Base-by-base conservation (phyloP, 2,797 vertebrate species). In the Paguma larvata region DNA sequence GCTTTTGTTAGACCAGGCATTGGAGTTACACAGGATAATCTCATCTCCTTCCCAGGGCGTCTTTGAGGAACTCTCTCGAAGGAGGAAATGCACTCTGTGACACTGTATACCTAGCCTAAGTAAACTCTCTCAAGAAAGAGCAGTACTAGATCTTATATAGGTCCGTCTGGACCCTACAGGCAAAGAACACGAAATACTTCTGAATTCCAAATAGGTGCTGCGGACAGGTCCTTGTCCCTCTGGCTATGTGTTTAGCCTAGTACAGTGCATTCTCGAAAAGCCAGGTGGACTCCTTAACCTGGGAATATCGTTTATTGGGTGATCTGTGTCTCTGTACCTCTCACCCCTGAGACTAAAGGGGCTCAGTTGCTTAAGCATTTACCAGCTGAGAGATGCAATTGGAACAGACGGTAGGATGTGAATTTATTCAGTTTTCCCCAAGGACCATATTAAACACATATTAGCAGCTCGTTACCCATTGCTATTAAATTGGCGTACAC, bases 301-400 rank as follows among this genome's bases (percentile, higher is more conserved):
- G 89, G 32, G 59, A 59, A 38, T 16, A 44, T 3, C 51, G 27
- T 59, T 85, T 83, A 56, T 2, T 14, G 18, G 12, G 38, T 27
- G 27, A 77, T 44, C 23, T 32, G 15, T 11, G 13, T 73, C 32
- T 80, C 56, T 10, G 19, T 3, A n/a, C 2, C 2, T 73, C 56
- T 68, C 51, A 41, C 34, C 32, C 56, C 59, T 1, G 23, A 77
- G 46, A 53, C 73, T 82, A 13, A 67, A n/a, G 65, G 46, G 56
- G 72, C 56, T 75, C 87, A 32, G 68, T 38, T 89, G 72, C 72
- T 86, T 34, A 90, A 92, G 34, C 32, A 89, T 82, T 80, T 85
- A 73, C 67, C 67, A 73, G 84, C 68, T 82, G 85, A 72, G 65
- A 51, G 63, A 73, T 27, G 53, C 41, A n/a, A 41, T 0, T 34